Base-by-base conservation (phyloP, 2,113 vertebrate species). In the Hippocampus barbouri region DNA sequence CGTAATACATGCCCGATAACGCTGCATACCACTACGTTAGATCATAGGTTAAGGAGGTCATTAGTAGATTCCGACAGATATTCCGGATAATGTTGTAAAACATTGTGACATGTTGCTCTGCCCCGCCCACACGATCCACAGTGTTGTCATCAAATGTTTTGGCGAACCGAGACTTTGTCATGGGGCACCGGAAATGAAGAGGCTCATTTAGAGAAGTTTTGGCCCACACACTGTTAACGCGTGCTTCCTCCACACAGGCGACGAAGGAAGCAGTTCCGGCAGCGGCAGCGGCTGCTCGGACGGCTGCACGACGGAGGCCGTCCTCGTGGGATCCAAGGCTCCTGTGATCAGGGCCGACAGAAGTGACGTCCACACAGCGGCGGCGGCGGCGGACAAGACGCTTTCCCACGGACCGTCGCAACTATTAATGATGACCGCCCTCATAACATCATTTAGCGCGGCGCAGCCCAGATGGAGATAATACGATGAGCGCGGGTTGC, bases 381-480 rank as follows among this genome's bases (percentile, higher is more conserved):
- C 92, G 10, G 79, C 85, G 4, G 90, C 92, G 11, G 79, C 85
- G 0, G 85, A 82, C 20, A 64, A 87, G 74, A 49, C 79, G 23
- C 73, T 72, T 9, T 56, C 89, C 88, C 12, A 77, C 84, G 34
- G 79, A 79, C 85, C 90, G 87, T 89, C 87, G 68, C 51, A 66
- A 1, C 66, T 79, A 65, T 71, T 90, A 73, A 66, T 88, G 68
- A 61, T 81, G 62, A 57, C 64, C 5, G 60, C 91, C 34, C 0
- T 94, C 47, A 2, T 77, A 77, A 84, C 91, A 69, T 3, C 90
- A 14, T 78, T 82, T 56, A 81, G 94, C 47, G n/a, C 91, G 69
- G 84, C 92, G 81, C 94, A 94, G 88, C 94, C 93, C 90, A 92
- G 90, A 73, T 93, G 94, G 94, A 99, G 97, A 98, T 99, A 98